Conservation (phyloP, 2,113 vertebrate genomes). For the Salvelinus sp. region DNA sequence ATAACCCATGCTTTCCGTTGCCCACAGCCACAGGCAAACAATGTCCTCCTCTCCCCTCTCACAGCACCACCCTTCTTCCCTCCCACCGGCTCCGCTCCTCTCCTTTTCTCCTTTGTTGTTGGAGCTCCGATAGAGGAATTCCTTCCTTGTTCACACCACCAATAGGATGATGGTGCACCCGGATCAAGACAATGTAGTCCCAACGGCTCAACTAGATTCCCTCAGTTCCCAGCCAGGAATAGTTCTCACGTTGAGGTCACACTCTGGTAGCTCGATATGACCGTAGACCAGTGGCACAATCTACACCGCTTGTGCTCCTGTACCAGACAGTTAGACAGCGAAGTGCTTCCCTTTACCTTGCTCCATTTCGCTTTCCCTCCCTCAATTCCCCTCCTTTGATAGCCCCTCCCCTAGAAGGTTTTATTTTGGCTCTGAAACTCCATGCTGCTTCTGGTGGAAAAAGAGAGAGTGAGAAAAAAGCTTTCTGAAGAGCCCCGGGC, state of each 20-base stretch:
- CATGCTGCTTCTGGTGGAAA: conserved; percentile 71
- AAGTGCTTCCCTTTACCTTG: conserved; percentile 59
- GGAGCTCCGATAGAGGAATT: conserved; percentile 73
- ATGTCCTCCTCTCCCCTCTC: conserved; percentile 70
- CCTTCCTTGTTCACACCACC: conserved; percentile 69
- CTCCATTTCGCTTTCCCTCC: conserved; percentile 12
- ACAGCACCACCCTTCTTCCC: conserved; percentile 44
- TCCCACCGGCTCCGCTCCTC: conserved; percentile 71
- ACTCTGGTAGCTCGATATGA: conserved; percentile 44
- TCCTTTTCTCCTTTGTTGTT: conserved; percentile 78
- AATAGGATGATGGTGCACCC: conserved; percentile 65
- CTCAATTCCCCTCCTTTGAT: conserved; percentile 47
- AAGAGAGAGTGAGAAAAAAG: conserved; percentile 46
- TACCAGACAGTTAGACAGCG: conserved; percentile 63
- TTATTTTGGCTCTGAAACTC: conserved; percentile 71
- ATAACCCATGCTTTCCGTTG: conserved; percentile 79
- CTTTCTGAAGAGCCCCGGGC: conserved; percentile 72
- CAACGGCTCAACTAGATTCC: conserved; percentile 65
- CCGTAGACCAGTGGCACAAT: conserved; percentile 37
- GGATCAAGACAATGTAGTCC: conserved; percentile 67
- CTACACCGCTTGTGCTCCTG: conserved; percentile 58
- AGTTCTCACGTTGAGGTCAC: conserved; percentile 53
- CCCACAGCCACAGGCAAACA: conserved; percentile 80
- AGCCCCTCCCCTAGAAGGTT: conserved; percentile 64
- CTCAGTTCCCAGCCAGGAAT: conserved; percentile 56